A percentile compares a stretch with the other conserved stretches of the same genome.
These are phyloP conservation scores for Bombylius discolor DNA, from an alignment of 2,888 invertebrate genomes.

Conservation along the genomic window DNA sequence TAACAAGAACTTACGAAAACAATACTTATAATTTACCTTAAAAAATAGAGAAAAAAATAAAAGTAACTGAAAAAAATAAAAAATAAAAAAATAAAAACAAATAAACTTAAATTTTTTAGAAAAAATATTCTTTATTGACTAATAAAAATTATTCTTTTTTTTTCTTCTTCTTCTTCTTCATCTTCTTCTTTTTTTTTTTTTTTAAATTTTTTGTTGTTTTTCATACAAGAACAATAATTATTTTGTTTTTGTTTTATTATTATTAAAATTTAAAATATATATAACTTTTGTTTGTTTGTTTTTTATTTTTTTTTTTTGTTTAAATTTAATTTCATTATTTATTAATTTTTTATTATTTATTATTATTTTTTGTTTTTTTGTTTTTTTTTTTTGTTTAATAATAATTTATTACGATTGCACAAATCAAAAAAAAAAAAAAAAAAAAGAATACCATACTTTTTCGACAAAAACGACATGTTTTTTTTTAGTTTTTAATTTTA, in stretches of 20 bases:
- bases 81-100: not conserved
- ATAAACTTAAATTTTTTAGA: slow-evolving; percentile 9
- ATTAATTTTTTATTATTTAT: slow-evolving; percentile 1
- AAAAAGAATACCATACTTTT: not conserved
- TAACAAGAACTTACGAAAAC: no score
- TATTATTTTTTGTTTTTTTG: not conserved
- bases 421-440: slow-evolving; percentile 13
- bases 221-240: not conserved
- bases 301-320: not conserved
- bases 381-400: not conserved
- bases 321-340: not conserved
- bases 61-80: not conserved
- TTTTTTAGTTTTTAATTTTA: not conserved
- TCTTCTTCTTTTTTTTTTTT: slow-evolving; percentile 11
- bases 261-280: not conserved
- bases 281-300: not conserved
- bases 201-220: not conserved
- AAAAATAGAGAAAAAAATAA: not conserved
- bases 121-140: slow-evolving; percentile 19
- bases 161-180: slow-evolving; percentile 11
- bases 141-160: slow-evolving; percentile 13
- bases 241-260: no score
- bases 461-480: no score
- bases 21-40: no score
- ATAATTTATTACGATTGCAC: slow-evolving; percentile 19